Evolutionary conservation across 2,113 vertebrate species (phyloP).

Genomic region (Mugil cephalus): DNA sequence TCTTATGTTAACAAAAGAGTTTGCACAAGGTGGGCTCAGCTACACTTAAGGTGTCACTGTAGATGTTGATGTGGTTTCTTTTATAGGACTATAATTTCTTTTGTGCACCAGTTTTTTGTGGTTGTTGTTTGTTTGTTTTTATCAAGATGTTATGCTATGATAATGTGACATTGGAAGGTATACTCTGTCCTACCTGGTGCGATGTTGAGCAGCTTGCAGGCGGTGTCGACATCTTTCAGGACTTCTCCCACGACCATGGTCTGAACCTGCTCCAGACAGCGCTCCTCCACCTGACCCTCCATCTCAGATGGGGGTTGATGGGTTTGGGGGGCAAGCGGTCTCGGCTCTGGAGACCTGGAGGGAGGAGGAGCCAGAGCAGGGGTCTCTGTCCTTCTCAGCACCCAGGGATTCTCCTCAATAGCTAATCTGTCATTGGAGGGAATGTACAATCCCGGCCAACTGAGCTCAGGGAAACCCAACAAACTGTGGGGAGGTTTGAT

Average conservation of each 20-base stretch:
- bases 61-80: conserved; percentile 7
- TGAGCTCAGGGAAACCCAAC: conserved; percentile 79
- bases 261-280: conserved; percentile 93
- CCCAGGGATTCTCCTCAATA: conserved; percentile 80
- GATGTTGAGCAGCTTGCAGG: conserved; percentile 97
- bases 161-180: neutral
- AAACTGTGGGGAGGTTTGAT: conserved; percentile 72
- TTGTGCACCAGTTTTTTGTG: neutral
- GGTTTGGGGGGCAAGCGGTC: conserved; percentile 85
- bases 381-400: conserved; percentile 72
- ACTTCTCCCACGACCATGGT: conserved; percentile 94
- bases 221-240: conserved; percentile 94
- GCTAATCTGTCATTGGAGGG: conserved; percentile 87
- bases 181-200: conserved; percentile 82
- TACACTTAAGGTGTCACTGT: neutral
- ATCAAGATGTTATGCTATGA: neutral
- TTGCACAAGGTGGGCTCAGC: conserved; percentile 57
- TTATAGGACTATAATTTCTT: neutral
- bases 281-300: conserved; percentile 87
- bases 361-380: conserved; percentile 31
- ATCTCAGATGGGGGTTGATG: conserved; percentile 59
- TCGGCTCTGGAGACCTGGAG: conserved; percentile 83
- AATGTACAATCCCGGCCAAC: conserved; percentile 83
- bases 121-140: too few relatives aligned
- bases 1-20: conserved; percentile 54